Percentiles rank a stretch among this genome's conserved stretches.
Evolutionary conservation across 2,888 invertebrate species (phyloP).

Genomic region (Dolomedes plantarius): DNA sequence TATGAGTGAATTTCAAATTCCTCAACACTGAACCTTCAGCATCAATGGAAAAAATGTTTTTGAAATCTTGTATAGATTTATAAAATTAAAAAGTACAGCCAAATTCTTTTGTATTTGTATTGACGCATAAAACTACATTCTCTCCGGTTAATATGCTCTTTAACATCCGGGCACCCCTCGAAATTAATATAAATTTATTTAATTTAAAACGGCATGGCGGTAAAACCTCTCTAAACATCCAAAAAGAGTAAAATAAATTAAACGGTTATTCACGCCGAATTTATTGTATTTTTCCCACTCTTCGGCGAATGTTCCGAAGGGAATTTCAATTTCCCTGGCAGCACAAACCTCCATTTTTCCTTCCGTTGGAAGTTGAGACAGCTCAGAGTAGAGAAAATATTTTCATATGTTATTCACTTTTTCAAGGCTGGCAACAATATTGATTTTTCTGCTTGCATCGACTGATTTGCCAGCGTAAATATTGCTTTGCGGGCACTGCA

Average conservation of each 20-base stretch:
- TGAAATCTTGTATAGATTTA: too few relatives aligned
- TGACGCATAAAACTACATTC: too few relatives aligned
- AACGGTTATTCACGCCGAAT: neutral
- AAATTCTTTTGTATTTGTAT: too few relatives aligned
- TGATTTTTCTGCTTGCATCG: constrained; percentile 3
- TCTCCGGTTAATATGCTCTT: too few relatives aligned
- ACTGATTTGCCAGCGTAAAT: constrained; percentile 1
- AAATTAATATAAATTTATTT: too few relatives aligned
- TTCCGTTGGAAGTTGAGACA: neutral
- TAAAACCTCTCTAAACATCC: neutral
- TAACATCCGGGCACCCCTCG: too few relatives aligned
- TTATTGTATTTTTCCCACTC: neutral
- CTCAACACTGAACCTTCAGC: too few relatives aligned
- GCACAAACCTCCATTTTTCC: neutral
- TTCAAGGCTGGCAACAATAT: constrained; percentile 2
- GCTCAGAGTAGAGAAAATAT: constrained; percentile 5
- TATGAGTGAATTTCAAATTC: too few relatives aligned
- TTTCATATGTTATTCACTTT: constrained; percentile 9
- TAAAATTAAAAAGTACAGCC: too few relatives aligned
- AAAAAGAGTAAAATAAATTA: neutral
- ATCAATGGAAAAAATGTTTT: too few relatives aligned
- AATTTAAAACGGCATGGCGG: too few relatives aligned
- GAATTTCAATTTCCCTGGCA: neutral
- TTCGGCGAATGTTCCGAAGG: neutral
- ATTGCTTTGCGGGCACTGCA: constrained; percentile 1